phyloP scores from a whole-genome alignment of 2,797 vertebrate species.

The Thamnophis elegans region DNA sequence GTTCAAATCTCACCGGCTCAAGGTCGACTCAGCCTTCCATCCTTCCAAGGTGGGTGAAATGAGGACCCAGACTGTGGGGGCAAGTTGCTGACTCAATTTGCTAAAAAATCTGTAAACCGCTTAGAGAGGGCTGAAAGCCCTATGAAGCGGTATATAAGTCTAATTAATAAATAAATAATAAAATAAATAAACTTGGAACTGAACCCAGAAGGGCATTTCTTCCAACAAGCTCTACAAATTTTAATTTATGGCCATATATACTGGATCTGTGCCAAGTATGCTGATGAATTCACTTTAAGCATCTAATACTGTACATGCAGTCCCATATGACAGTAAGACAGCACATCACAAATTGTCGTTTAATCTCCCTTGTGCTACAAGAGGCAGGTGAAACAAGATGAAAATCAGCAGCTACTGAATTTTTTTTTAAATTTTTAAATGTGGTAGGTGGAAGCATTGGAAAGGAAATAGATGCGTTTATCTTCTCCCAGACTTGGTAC shows the following conservation, averaged over 20 bases:
- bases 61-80: no score
- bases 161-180: no score
- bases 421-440: neutral
- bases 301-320: neutral
- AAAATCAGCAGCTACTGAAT: constrained; percentile 9
- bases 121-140: no score
- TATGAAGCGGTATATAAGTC: no score
- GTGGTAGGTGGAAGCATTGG: neutral
- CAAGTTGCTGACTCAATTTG: no score
- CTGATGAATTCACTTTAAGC: constrained; percentile 34
- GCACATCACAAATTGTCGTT: constrained; percentile 14
- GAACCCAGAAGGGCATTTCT: no score
- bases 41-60: no score
- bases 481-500: neutral
- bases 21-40: no score
- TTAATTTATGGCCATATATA: constrained; percentile 12
- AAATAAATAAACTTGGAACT: no score
- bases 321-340: constrained; percentile 16
- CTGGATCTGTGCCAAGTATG: constrained; percentile 24
- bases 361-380: constrained; percentile 15
- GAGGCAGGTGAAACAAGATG: neutral
- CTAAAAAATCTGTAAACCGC: no score
- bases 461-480: neutral
- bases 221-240: neutral
- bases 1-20: no score